Evolutionary conservation across 2,888 invertebrate species (phyloP), one percentile per base, ranked within the genome.

Genomic region (Stramonita haemastoma): DNA sequence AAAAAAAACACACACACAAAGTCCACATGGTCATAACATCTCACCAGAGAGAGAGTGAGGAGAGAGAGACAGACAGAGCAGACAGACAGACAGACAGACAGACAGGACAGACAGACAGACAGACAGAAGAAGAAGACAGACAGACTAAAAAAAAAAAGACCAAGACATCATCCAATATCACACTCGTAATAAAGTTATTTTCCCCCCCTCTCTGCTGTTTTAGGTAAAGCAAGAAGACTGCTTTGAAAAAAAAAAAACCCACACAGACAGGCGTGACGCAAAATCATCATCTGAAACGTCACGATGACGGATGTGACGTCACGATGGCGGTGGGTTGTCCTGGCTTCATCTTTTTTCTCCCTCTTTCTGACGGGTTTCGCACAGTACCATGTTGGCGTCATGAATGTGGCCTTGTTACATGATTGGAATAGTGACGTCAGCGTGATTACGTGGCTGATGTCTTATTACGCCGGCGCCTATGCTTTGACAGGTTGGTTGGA

Each of bases 271-370:
- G 11, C 73, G 26, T 73, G 29, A 73, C n/a, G n/a, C n/a, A n/a
- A n/a, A n/a, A n/a, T 73, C n/a, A 73, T n/a, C 22, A n/a, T n/a
- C n/a, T 22, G 15, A 36, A 36, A 46, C 81, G 46, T 83, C 81
- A 83, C 46, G 26, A 83, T 46, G 81, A 83, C 46, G 46, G 84
- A 56, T 29, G 56, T 17, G 57, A 57, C 66, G 26, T 86, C 86
- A 86, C 17, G 36, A 56, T 86, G 86, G 86, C 86, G 86, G 26
- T 89, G 89, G 89, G 77, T 89, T 46, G 79, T 89, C 34, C 86
- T 89, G 56, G 29, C 57, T 1, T 66, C 86, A 1, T 77, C 89
- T 11, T 89, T 89, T 32, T 57, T 86, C 19, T 32, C 89, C 11
- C 86, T 85, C 32, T 32, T 79, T n/a, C 32, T 89, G 5, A 79